These are phyloP conservation scores for Eristalis arbustorum DNA, from an alignment of 2,888 invertebrate species.

Conservation along the genomic window DNA sequence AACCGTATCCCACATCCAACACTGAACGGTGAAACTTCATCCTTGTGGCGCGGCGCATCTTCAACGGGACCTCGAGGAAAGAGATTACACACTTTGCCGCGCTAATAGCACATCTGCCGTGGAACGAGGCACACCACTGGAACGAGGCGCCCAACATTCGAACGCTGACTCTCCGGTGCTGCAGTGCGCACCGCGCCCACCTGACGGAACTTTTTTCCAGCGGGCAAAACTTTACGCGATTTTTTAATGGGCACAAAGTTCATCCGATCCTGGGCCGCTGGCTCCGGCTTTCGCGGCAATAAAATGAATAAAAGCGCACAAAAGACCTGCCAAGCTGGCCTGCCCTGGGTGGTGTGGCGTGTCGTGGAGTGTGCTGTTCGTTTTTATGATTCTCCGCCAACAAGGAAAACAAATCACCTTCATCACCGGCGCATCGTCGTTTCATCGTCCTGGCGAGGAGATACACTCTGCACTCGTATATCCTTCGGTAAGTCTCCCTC, in stretches of 20 bases:
- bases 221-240: conserved; percentile 39
- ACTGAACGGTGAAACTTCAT: conserved; percentile 59
- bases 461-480: background rate
- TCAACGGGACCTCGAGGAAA: background rate
- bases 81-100: conserved; percentile 51
- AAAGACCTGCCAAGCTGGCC: conserved; percentile 22
- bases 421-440: conserved; percentile 1
- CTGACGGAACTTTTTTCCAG: conserved; percentile 45
- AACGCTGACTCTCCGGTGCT: background rate
- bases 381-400: conserved; percentile 46
- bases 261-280: conserved; percentile 44
- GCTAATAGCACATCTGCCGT: conserved; percentile 23
- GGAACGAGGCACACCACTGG: background rate
- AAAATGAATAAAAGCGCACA: conserved; percentile 66
- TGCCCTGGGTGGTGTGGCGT: background rate
- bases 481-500: conserved; percentile 19
- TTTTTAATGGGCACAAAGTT: conserved; percentile 64
- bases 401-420: conserved; percentile 57
- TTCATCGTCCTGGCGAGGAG: no score
- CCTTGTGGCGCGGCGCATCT: background rate
- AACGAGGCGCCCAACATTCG: conserved; percentile 29
- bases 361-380: background rate
- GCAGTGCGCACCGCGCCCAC: conserved; percentile 34
- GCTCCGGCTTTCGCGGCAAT: conserved; percentile 51
- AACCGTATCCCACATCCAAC: conserved; percentile 6